These are phyloP conservation scores for Tuberolachnus salignus DNA, from an alignment of 2,888 invertebrate species.

Conservation along the genomic window DNA sequence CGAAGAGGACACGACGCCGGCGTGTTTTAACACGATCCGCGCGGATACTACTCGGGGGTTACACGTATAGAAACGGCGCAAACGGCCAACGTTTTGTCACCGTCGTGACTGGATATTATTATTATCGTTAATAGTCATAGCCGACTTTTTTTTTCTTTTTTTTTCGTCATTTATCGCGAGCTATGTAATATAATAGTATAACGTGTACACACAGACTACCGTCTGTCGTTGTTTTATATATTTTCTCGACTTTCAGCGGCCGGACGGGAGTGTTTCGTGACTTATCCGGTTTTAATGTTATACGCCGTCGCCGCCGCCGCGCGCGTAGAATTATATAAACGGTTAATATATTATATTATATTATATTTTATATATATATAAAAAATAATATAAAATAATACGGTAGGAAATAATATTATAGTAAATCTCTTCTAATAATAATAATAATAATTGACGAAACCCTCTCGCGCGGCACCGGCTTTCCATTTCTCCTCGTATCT, in stretches of 20 bases:
- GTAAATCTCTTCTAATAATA: slow-evolving; percentile 18
- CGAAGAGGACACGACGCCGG: not conserved
- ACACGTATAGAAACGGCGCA: slow-evolving; percentile 29
- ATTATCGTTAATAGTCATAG: not conserved
- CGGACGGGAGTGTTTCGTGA: slow-evolving; percentile 38
- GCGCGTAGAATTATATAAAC: not conserved
- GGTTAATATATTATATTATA: not conserved
- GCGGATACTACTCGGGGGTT: slow-evolving; percentile 19
- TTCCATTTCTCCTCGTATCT: slow-evolving; percentile 39
- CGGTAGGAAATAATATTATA: slow-evolving; percentile 28
- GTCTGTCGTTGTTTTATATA: slow-evolving; percentile 15
- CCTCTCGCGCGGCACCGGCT: slow-evolving; percentile 20
- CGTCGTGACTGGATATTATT: slow-evolving; percentile 29
- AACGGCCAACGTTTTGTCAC: slow-evolving; percentile 35
- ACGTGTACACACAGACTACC: slow-evolving; percentile 11
- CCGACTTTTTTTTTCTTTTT: too few species aligned
- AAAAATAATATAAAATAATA: slow-evolving; percentile 6
- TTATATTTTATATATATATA: not conserved
- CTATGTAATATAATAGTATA: not conserved
- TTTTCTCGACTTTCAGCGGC: slow-evolving; percentile 33
- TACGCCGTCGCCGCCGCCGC: not conserved
- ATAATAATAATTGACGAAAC: slow-evolving; percentile 50
- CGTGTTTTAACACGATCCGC: not conserved
- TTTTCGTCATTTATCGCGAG: slow-evolving; percentile 17
- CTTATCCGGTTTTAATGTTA: slow-evolving; percentile 39